Evolutionary conservation across 2,113 vertebrate species (phyloP), one percentile per base, ranked within the genome.

Genomic region (Bucco capensis): DNA sequence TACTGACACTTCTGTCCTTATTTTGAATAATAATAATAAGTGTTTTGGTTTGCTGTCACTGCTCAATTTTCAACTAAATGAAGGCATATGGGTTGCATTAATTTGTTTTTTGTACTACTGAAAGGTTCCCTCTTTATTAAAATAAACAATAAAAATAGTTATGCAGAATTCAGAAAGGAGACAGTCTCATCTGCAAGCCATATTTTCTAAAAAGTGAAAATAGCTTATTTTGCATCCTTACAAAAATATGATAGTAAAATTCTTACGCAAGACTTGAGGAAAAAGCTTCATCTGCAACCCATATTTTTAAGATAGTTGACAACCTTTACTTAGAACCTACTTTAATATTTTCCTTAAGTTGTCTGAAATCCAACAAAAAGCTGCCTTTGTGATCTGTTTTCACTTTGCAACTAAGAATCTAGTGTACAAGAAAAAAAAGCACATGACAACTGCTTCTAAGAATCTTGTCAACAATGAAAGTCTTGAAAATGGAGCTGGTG

Each of bases 351-450:
- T 83, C 51, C 57, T 88, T 54, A 70, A 54, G 44, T 47, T 92
- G 72, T 71, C 83, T 51, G 53, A 92, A 86, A 88, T 86, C n/a
- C 65, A 95, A 56, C 5, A 66, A 80, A 92, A 85, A 64, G 24
- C 69, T 78, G 56, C 19, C 42, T 75, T 70, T 80, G 37, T 91
- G 61, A 91, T 66, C 57, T 88, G 72, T 79, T 94, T 89, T 94
- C 51, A 88, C 60, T 92, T 89, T 71, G 57, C 56, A 75, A 70
- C 30, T 23, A 51, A 64, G n/a, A 88, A 79, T 65, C 42, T 73
- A 83, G 57, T 18, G 42, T n/a, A 25, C 15, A 79, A 73, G 38
- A 70, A 75, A 67, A 71, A 28, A 65, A 27, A 27, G 1, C 16
- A 74, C 4, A 73, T 13, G 2, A 65, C 46, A 81, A 57, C 44